Base-by-base conservation (phyloP, 2,797 vertebrate genomes). In the Anguilla megastoma region DNA sequence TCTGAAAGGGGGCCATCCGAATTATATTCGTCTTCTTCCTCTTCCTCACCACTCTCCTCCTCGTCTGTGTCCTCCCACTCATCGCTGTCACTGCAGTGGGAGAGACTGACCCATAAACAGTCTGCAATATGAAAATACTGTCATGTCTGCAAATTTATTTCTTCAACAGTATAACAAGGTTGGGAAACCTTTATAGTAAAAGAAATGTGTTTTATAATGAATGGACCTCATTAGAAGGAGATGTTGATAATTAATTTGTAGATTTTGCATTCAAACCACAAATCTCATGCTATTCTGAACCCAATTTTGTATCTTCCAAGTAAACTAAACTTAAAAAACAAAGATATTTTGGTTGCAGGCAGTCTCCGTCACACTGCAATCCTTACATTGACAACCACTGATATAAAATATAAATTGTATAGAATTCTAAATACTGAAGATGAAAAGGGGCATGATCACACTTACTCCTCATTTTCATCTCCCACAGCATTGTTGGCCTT, bases 11-110 rank as follows among this genome's bases (percentile, higher is more conserved):
- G 93, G 0, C 95, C 96, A 0, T 95, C 94, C 0, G 97, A 98
- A 93, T 94, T 95, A 33, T 91, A 92, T 21, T 94, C 92, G 0
- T 94, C 94, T 24, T 89, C 84, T 2, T 83, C 91, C 66, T 90
- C 87, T 2, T 83, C 91, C 66, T 90, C 87, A 12, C 89, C 91
- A 0, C 91, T 74, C 63, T 91, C 94, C 0, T 94, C 93, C 0
- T 95, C 94, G 0, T 97, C 97, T 2, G 96, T 91, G 90, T 98
- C 97, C 94, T 98, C 97, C 97, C 97, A 98, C 71, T 97, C 97
- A 2, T 95, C 96, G 84, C 95, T 96, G 87, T 95, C 96, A 50
- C 96, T 50, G 90, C 86, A 87, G 82, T 87, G 0, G 85, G 89
- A n/a, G n/a, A 86, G 63, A 14, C 58, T 71, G 63, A 36, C 0